Conservation (phyloP, 2,797 vertebrate species). For the Valencia hispanica region DNA sequence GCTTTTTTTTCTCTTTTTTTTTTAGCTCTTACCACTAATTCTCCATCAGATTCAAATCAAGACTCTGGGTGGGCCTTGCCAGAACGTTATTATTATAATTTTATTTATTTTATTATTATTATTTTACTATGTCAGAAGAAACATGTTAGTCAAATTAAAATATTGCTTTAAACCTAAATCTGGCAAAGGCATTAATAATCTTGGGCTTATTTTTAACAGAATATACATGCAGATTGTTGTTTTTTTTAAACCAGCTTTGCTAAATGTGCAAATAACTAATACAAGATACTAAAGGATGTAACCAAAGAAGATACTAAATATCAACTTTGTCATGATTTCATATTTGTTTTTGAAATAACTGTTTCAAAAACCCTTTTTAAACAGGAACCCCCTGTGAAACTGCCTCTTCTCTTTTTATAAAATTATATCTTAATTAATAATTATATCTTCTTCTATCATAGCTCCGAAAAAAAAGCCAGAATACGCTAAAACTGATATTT, state of each 20-base stretch:
- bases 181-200: neutral
- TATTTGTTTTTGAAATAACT: neutral
- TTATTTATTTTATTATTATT: no score
- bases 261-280: neutral
- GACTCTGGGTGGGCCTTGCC: neutral
- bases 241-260: neutral
- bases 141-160: no score
- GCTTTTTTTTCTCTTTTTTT: no score
- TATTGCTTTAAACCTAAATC: neutral
- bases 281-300: neutral
- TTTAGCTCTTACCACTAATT: no score
- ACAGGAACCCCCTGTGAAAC: neutral
- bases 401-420: neutral
- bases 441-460: no score
- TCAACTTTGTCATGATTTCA: neutral
- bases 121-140: no score
- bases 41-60: neutral
- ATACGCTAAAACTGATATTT: no score
- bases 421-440: no score
- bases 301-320: no score
- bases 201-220: neutral
- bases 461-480: no score
- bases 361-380: neutral
- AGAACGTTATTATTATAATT: no score
- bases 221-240: neutral